A percentile compares a stretch with the other conserved stretches of the same genome.
phyloP scores from a whole-genome alignment of 2,888 invertebrate genomes.

The Nomada ruficornis region DNA sequence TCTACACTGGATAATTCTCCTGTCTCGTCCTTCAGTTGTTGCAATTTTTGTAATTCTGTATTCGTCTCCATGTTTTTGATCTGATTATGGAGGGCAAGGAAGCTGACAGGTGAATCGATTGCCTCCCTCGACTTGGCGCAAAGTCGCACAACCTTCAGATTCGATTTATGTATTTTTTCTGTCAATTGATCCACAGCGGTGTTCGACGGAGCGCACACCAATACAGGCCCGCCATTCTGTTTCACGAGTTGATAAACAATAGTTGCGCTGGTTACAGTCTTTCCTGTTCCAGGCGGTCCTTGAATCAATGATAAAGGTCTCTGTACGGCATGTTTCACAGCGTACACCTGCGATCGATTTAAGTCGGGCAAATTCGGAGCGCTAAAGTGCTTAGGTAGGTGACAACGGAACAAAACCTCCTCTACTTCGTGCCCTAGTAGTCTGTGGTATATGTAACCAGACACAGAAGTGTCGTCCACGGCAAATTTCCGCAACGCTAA shows the following conservation, averaged over 20 bases:
- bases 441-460: slow-evolving; percentile 98
- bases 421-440: slow-evolving; percentile 97
- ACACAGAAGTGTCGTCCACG: slow-evolving; percentile 97
- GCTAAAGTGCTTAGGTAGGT: slow-evolving; percentile 97
- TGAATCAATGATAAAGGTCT: slow-evolving; percentile 98
- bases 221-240: slow-evolving; percentile 96
- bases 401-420: slow-evolving; percentile 95
- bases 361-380: slow-evolving; percentile 99
- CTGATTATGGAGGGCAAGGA: slow-evolving; percentile 98
- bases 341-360: slow-evolving; percentile 99
- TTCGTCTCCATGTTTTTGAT: slow-evolving; percentile 97
- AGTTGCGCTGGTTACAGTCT: slow-evolving; percentile 99
- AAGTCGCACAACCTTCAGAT: slow-evolving; percentile 95
- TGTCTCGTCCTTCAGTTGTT: slow-evolving; percentile 98
- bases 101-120: slow-evolving; percentile 98
- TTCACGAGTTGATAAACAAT: slow-evolving; percentile 99
- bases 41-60: slow-evolving; percentile 96
- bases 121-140: slow-evolving; percentile 99
- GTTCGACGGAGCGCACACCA: slow-evolving; percentile 99
- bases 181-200: slow-evolving; percentile 99
- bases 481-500: slow-evolving; percentile 97
- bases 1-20: slow-evolving; percentile 98
- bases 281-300: slow-evolving; percentile 98
- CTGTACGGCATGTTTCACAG: slow-evolving; percentile 98
- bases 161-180: slow-evolving; percentile 99